Base-by-base conservation (phyloP, 2,888 invertebrate genomes). In the Bedellia somnulentella region DNA sequence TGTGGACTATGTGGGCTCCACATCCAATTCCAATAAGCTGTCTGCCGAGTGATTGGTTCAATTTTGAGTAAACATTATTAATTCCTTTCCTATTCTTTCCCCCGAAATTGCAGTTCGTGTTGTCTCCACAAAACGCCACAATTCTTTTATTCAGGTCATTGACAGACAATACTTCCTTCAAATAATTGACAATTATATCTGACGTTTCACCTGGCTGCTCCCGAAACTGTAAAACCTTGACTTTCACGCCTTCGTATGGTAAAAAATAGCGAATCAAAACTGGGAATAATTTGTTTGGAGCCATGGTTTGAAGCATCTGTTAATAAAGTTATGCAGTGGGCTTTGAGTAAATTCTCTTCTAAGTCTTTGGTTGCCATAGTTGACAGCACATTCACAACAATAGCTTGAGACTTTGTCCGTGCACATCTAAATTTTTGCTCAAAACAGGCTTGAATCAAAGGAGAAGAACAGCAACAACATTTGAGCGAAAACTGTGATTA, bases 301-400 rank as follows among this genome's bases (percentile, higher is more conserved):
- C 42, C 42, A 33, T 49, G 44, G 36, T 52, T 50, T 42, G 45
- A 53, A 35, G 49, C 48, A 33, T 52, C 49, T n/a, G 29, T 43
- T 38, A 40, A 32, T 22, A 45, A 36, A 33, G 42, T 39, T 31
- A 45, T 45, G 31, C 38, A 49, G 22, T 41, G 29, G 34, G 33
- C 27, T 27, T 41, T 40, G 31, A 28, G 14, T 33, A 44, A 40
- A 32, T 43, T 30, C 5, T 41, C 39, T 44, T 43, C 42, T 37
- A 44, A 41, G 37, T 45, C 40, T 37, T 43, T 30, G 4, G 36
- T 42, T 15, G 42, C 39, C n/a, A n/a, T n/a, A n/a, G n/a, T n/a
- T n/a, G n/a, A n/a, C n/a, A n/a, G n/a, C n/a, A n/a, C n/a, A n/a
- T 46, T 47, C 38, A 41, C 41, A 21, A 45, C 38, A 40, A 45